A percentile compares a stretch with the other conserved stretches of the same genome.
These are phyloP conservation scores for Amblyraja radiata DNA, from an alignment of 2,797 vertebrate species.

Conservation along the genomic window DNA sequence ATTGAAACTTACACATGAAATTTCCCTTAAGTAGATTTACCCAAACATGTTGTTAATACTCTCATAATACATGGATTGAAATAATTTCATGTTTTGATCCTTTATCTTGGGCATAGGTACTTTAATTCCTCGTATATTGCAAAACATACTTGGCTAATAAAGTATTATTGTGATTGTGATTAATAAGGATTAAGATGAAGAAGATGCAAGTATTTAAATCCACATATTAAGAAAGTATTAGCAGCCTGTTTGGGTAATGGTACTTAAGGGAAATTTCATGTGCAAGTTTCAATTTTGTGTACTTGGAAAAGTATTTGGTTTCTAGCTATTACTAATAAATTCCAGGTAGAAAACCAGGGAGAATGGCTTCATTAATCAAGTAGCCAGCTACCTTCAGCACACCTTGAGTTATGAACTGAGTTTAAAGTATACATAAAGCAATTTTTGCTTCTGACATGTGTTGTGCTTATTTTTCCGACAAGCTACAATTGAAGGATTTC, in stretches of 20 bases:
- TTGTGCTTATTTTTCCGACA: not conserved
- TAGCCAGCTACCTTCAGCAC: not conserved
- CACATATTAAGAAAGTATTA: not conserved
- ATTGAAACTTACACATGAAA: too few species aligned
- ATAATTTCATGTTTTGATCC: not conserved
- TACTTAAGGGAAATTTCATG: not conserved
- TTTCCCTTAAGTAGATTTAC: too few species aligned
- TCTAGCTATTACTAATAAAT: not conserved
- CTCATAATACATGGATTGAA: too few species aligned
- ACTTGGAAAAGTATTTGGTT: not conserved
- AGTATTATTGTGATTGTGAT: too few species aligned
- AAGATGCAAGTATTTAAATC: not conserved
- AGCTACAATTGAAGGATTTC: not conserved
- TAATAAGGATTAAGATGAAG: not conserved
- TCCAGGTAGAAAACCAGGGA: not conserved
- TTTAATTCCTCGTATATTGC: too few species aligned
- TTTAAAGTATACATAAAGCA: not conserved
- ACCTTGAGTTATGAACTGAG: not conserved
- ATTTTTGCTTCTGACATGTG: not conserved
- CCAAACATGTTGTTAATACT: too few species aligned
- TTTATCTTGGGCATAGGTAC: not conserved
- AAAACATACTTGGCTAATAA: too few species aligned
- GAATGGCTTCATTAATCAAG: not conserved
- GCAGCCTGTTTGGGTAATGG: not conserved
- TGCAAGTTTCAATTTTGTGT: not conserved